A percentile compares a stretch with the other conserved stretches of the same genome.
Evolutionary conservation across 2,888 invertebrate species (phyloP).

Genomic region (Cheilosia vulpina): DNA sequence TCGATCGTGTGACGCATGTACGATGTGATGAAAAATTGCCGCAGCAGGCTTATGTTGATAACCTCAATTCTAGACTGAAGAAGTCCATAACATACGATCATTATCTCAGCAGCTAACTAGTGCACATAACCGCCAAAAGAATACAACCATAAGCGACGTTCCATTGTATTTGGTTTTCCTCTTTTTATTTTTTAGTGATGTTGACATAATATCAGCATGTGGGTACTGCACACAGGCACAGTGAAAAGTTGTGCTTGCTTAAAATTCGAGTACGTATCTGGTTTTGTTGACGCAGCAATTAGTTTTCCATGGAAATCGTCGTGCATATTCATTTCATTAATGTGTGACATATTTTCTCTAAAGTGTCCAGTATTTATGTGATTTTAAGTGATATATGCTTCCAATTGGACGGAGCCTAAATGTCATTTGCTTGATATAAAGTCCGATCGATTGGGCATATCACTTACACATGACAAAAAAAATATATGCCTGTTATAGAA

Average conservation of each 20-base stretch:
- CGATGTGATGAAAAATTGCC: conserved; percentile 20
- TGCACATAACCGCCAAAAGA: conserved; percentile 43
- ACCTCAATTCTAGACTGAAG: conserved; percentile 52
- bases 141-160: conserved; percentile 40
- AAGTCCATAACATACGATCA: conserved; percentile 32
- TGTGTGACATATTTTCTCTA: conserved; percentile 25
- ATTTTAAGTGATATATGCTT: conserved; percentile 34
- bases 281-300: conserved; percentile 54
- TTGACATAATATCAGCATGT: conserved; percentile 10
- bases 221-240: background rate
- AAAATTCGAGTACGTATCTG: conserved; percentile 29
- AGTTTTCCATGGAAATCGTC: conserved; percentile 43
- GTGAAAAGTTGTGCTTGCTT: background rate
- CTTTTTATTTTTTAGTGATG: conserved; percentile 29
- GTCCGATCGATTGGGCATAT: conserved; percentile 27
- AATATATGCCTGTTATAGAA: conserved; percentile 16
- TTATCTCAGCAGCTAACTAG: conserved; percentile 31
- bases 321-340: conserved; percentile 28
- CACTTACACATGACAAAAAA: conserved; percentile 1
- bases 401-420: conserved; percentile 18
- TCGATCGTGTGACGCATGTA: conserved; percentile 5
- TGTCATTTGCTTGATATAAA: conserved; percentile 48
- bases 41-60: conserved; percentile 36
- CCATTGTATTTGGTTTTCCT: background rate
- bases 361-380: conserved; percentile 18